Evolutionary conservation across 1,140 invertebrate genomes (phyloP).

Genomic region (Akabosia matsudoensis): DNA sequence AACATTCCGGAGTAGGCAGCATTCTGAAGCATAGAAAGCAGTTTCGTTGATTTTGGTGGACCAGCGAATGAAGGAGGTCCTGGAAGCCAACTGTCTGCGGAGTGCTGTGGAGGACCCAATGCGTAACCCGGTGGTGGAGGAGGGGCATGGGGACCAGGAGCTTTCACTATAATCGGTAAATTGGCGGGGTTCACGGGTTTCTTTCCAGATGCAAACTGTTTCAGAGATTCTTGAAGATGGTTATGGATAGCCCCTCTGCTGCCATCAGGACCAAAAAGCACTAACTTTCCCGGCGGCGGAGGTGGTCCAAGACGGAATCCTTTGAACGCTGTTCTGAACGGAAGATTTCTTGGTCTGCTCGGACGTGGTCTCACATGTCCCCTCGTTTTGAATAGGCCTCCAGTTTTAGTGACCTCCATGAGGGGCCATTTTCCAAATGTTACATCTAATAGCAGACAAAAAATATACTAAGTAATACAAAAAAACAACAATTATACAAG

Average conservation of each 20-base stretch:
- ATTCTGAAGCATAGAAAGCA: background rate
- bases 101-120: background rate
- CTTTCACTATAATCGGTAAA: conserved; percentile 1
- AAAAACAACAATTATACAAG: background rate
- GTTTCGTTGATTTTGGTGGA: background rate
- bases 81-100: background rate
- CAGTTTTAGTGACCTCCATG: conserved; percentile 13
- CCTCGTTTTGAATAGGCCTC: background rate
- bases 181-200: background rate
- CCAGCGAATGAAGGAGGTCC: background rate
- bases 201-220: background rate
- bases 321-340: background rate
- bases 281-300: background rate
- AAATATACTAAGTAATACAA: background rate
- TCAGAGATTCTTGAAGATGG: background rate
- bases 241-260: background rate
- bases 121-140: conserved; percentile 5
- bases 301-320: background rate
- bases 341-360: background rate
- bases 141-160: background rate
- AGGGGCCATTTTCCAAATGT: conserved; percentile 18
- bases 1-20: conserved; percentile 1
- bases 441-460: no score
- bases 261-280: background rate
- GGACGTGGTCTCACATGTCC: background rate